Base-by-base conservation (phyloP, 92 coral and sea anemone species). In the Epizoanthus illoricatus region DNA sequence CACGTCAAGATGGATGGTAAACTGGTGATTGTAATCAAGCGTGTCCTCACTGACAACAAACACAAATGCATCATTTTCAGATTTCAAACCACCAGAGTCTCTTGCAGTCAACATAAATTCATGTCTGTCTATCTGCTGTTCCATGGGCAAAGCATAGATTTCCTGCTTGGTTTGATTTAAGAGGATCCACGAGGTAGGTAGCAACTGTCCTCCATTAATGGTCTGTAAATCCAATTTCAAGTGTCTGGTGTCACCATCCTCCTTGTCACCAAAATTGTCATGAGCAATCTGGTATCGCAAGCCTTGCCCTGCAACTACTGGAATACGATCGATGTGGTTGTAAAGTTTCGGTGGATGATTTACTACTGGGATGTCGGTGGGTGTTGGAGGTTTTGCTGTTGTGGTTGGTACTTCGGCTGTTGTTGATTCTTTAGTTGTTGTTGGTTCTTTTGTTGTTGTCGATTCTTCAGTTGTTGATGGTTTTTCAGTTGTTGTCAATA, bases 181-280 rank as follows among this genome's bases (percentile, higher is more conserved):
- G 16, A 88, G 70, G 58, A 97, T 75, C 99, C 99, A 97, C 0
- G 93, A 86, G 9, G 94, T 73, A 3, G 90, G n/a, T 1, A 85
- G 58, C 24, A 95, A 83, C 11, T 69, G 36, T 7, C 43, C 86
- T 17, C 87, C 85, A 61, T 78, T 70, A 18, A 80, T 75, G 10
- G 92, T 84, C 64, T 68, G 89, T 82, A 93, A 78, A 11, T 75
- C 90, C 21, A 97, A 79, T 47, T 81, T 71, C 57, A 97, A 80
- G 7, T 85, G 54, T 60, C 88, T 86, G 12, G 99, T 92, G 56
- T 71, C 71, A 5, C 94, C 96, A 74, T 97, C 99, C 79, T 94
- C 93, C 11, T 61, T 57, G 55, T 97, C 99, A 49, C 17, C 76
- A 75, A 97, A 90, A 13, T 84, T 91, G 74, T 94, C 84, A 41